Evolutionary conservation across 1,140 invertebrate species (phyloP).

Genomic region (Zaprionus ornatus): DNA sequence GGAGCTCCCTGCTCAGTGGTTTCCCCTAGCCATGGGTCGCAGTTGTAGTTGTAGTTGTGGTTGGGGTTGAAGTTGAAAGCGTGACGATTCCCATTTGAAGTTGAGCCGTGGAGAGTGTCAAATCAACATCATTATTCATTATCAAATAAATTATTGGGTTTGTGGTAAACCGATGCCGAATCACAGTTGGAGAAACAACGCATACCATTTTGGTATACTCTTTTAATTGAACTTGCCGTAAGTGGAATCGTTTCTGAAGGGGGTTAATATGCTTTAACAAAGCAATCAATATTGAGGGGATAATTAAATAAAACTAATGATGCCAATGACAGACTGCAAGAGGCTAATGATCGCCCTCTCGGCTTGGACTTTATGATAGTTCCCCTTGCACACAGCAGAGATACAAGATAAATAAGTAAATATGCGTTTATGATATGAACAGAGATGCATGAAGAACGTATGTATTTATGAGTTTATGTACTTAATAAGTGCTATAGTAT

Average conservation of each 20-base stretch:
- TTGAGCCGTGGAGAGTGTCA: conserved; percentile 61
- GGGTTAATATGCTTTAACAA: conserved; percentile 78
- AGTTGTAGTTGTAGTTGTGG: neutral
- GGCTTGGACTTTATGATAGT: conserved; percentile 15
- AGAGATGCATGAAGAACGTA: neutral
- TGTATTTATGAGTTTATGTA: too few relatives aligned
- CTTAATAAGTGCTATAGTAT: neutral
- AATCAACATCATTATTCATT: conserved; percentile 83
- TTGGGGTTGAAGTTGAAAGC: conserved; percentile 44
- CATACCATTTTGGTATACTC: conserved; percentile 20
- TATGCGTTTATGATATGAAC: neutral
- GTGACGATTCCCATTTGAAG: conserved; percentile 72
- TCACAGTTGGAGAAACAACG: conserved; percentile 60
- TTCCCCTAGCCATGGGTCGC: conserved; percentile 4
- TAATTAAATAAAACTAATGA: conserved; percentile 83
- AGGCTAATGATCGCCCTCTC: conserved; percentile 60
- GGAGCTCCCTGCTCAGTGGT: conserved; percentile 14
- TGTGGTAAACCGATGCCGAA: conserved; percentile 60
- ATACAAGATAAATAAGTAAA: neutral
- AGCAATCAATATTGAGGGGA: conserved; percentile 78
- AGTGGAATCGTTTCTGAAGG: conserved; percentile 44
- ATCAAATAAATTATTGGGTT: conserved; percentile 77
- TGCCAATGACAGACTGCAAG: conserved; percentile 70
- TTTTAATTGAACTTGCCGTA: conserved; percentile 76
- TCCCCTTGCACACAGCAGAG: neutral